These are phyloP conservation scores for Eudasyphora cyanicolor DNA, from an alignment of 2,888 invertebrate genomes.

Conservation along the genomic window DNA sequence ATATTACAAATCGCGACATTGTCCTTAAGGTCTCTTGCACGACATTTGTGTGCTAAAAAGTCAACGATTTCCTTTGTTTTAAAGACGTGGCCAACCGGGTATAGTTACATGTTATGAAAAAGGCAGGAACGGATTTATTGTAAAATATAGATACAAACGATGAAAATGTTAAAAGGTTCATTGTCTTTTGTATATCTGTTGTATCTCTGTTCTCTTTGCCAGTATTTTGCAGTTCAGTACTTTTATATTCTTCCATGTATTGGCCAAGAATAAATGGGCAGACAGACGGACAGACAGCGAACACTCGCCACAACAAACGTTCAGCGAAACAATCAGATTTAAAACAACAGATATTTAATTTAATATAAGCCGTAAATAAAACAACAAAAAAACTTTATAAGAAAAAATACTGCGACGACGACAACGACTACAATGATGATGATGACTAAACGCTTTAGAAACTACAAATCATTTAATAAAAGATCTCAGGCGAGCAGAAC, in stretches of 20 bases:
- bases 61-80: too few species aligned
- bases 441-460: constrained; percentile 57
- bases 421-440: constrained; percentile 39
- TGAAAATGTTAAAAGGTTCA: constrained; percentile 52
- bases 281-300: not conserved
- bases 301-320: not conserved
- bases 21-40: too few species aligned
- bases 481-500: constrained; percentile 8
- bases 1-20: too few species aligned
- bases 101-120: too few species aligned
- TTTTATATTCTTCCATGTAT: too few species aligned
- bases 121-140: too few species aligned
- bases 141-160: constrained; percentile 29
- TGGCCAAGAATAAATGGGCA: not conserved
- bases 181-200: constrained; percentile 52
- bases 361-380: constrained; percentile 47
- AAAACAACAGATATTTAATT: constrained; percentile 60
- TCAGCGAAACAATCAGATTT: constrained; percentile 47
- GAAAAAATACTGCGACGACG: too few species aligned
- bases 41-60: too few species aligned
- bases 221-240: not conserved
- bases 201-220: not conserved
- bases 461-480: constrained; percentile 35
- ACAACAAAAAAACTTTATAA: constrained; percentile 25
- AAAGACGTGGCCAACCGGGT: too few species aligned